Evolutionary conservation across 2,888 invertebrate species (phyloP), one percentile per base, ranked within the genome.

Genomic region (Cotesia congregata): DNA sequence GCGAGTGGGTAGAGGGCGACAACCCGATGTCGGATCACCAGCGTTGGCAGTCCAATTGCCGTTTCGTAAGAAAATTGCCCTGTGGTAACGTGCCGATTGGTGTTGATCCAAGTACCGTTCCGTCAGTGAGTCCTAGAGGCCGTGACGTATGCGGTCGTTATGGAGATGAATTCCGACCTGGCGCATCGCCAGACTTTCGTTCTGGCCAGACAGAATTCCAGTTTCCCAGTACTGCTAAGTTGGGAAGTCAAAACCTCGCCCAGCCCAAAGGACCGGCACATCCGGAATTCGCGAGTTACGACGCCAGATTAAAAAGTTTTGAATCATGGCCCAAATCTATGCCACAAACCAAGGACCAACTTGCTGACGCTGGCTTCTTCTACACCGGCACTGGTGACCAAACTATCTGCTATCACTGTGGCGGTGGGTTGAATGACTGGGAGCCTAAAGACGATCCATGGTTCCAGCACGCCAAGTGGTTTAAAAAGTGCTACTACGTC

Each of bases 381-480:
- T 98, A 97, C 86, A 95, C 95, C 6, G 97, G 97, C 82, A 92
- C 93, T 79, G 94, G 95, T 62, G 98, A 98, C 90, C 94, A 96
- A 85, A 97, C 97, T 0, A 93, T 96, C 78, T 98, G 98, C 87
- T 98, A 96, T 89, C 95, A 95, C 87, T 98, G 98, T 88, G 97
- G 97, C 83, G 97, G 97, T 67, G 98, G 98, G 0, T 91, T 98
- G 5, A 95, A 96, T 85, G 97, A 97, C 87, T 98, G 98, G 98
- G 96, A 97, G 87, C 93, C 93, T 65, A 93, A 93, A 77, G 98
- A 98, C 89, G 94, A 96, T 82, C 97, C 98, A 0, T 98, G 98
- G 97, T 94, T 95, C 81, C 97, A 98, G 88, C 98, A 98, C 90
- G 97, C 97, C 0, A 92, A 94, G 41, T 98, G 97, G 97, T 96